These are phyloP conservation scores for Sycophila texana DNA, from an alignment of 2,888 invertebrate species.

Conservation along the genomic window DNA sequence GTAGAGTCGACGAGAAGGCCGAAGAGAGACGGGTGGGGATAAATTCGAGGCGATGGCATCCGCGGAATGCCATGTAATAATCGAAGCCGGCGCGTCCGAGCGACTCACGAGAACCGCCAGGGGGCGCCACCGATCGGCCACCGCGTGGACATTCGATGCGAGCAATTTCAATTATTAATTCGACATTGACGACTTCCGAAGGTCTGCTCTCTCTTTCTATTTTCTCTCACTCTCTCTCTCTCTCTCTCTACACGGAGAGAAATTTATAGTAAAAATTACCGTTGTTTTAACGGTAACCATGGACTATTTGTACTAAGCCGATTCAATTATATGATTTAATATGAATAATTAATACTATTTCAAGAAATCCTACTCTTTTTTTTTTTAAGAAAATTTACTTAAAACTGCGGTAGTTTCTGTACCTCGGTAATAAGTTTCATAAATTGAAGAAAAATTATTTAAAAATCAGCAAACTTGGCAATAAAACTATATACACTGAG, in stretches of 20 bases:
- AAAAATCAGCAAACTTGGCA: too few species aligned
- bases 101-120: slow-evolving; percentile 60
- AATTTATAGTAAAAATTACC: too few species aligned
- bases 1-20: background rate
- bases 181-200: slow-evolving; percentile 32
- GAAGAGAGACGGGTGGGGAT: slow-evolving; percentile 31
- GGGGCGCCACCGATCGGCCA: slow-evolving; percentile 70
- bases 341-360: too few species aligned
- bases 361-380: too few species aligned
- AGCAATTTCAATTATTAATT: slow-evolving; percentile 54
- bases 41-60: slow-evolving; percentile 67
- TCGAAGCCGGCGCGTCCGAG: slow-evolving; percentile 67
- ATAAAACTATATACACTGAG: too few species aligned
- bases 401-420: too few species aligned
- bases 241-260: background rate
- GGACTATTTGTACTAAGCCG: too few species aligned
- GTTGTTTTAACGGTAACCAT: too few species aligned
- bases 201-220: background rate
- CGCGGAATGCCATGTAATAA: slow-evolving; percentile 75
- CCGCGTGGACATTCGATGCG: background rate
- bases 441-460: too few species aligned
- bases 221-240: background rate
- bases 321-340: too few species aligned
- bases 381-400: too few species aligned
- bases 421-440: too few species aligned